Evolutionary conservation across 2,888 invertebrate genomes (phyloP), one percentile per base, ranked within the genome.

Genomic region (Lochmaea crataegi): DNA sequence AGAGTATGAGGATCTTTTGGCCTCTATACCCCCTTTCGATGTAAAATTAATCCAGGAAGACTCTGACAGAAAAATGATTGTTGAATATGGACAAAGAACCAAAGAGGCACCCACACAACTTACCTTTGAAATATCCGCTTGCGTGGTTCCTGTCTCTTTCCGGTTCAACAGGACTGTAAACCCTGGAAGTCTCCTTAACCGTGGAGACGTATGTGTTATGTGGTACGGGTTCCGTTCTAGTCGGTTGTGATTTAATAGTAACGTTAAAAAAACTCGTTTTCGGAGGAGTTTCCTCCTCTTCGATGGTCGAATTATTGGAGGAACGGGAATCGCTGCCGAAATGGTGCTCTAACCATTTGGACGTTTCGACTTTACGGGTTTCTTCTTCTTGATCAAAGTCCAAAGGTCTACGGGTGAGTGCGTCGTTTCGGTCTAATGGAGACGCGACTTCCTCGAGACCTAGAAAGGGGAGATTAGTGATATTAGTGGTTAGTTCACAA

Each of bases 301-400:
- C 92, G 77, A 91, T 90, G 10, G 92, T 91, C 68, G 91, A 88
- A 12, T 92, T 91, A 79, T 91, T 91, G 0, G 94, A 94, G 0
- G 94, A 94, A 14, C 92, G 90, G 2, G 94, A 94, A 76, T 95
- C 95, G 84, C 94, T 94, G 66, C 96, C 96, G 84, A 96, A 96
- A 85, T 96, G 96, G 83, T 94, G 94, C 83, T 96, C 96, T 68
- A 96, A 89, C 96, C 96, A 96, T 87, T 95, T 95, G 76, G 94
- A 95, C 0, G 96, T 96, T 88, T 96, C 96, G 78, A 93, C 93
- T 86, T 96, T 96, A 74, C 96, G 90, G 7, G 95, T 95, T 85
- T 95, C 94, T 86, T 96, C 96, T 85, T 96, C 96, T 82, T 94
- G 92, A 84, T 95, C 95, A 82, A 95, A 93, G 86, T 96, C 95